Evolutionary conservation across 2,797 vertebrate genomes (phyloP), one percentile per base, ranked within the genome.

Genomic region (Channallabes apus): DNA sequence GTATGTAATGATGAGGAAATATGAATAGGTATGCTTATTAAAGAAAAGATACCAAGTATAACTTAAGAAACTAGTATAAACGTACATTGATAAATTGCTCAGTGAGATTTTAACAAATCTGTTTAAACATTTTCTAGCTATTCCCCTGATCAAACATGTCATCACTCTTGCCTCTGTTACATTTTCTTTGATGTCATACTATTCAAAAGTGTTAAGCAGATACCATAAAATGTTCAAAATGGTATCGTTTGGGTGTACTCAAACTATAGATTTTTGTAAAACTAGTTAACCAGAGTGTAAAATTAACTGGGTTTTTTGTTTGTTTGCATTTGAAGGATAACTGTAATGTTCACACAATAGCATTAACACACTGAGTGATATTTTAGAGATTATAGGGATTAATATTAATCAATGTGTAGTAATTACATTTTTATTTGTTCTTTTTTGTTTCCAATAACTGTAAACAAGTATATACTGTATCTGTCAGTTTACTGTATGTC

Each of bases 401-500:
- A n/a, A 61, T 62, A 17, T 79, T n/a, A 79, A 62, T 62, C 32
- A 41, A 4, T 22, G 76, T 79, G 76, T 41, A 78, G 29, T 78
- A 15, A 79, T n/a, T 41, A 38, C 11, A 59, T 78, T 78, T 11
- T 54, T 59, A 7, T 54, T 22, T 32, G 0, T 32, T 54, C 4
- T 27, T 35, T 84, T 72, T 77, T 86, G 61, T 59, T 85, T n/a
- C 72, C 15, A 80, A 46, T 77, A 72, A 72, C 46, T 79, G 54
- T 77, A 35, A 79, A 61, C 12, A 61, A 78, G 1, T 9, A 35
- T 32, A 22, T 76, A 54, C 51, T 54, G 51, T 54, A 11, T 76
- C 9, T 77, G 54, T 61, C 32, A 41, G 22, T 62, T 59, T 59
- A 54, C 12, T 54, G 51, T 54, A 54, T 73, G 14, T 62, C 32